Percentiles rank a stretch among this genome's conserved stretches.
These are phyloP conservation scores for Erythrolamprus reginae DNA, from an alignment of 2,113 vertebrate species.

Conservation along the genomic window DNA sequence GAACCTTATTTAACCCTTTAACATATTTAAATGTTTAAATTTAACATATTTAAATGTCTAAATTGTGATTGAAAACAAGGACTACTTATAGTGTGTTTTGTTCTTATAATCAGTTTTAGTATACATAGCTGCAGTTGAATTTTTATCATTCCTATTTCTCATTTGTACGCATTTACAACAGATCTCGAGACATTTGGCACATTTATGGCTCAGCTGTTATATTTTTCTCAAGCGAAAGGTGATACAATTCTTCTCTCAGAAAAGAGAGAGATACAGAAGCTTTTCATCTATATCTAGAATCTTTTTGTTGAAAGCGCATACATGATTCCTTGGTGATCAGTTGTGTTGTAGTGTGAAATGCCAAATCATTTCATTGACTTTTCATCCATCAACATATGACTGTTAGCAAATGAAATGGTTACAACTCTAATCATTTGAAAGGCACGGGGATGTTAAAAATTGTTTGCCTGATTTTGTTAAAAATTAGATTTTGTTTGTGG, in stretches of 20 bases:
- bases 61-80: neutral
- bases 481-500: neutral
- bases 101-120: constrained; percentile 17
- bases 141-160: neutral
- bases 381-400: neutral
- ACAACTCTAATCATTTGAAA: neutral
- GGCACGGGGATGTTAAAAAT: neutral
- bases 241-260: neutral
- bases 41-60: no score
- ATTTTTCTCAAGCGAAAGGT: neutral
- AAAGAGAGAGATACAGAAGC: rapidly evolving
- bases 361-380: neutral
- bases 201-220: constrained; percentile 4
- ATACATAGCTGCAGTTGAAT: neutral
- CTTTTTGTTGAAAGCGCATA: neutral
- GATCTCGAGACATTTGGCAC: neutral
- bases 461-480: neutral
- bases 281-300: neutral
- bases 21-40: no score
- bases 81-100: neutral
- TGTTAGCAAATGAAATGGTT: neutral
- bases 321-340: neutral
- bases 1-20: no score
- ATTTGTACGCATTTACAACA: neutral
- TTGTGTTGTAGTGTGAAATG: neutral